These are phyloP conservation scores for Strongylocentrotus purpuratus DNA, from an alignment of 35 echinoderm and acorn worm genomes.

Conservation along the genomic window DNA sequence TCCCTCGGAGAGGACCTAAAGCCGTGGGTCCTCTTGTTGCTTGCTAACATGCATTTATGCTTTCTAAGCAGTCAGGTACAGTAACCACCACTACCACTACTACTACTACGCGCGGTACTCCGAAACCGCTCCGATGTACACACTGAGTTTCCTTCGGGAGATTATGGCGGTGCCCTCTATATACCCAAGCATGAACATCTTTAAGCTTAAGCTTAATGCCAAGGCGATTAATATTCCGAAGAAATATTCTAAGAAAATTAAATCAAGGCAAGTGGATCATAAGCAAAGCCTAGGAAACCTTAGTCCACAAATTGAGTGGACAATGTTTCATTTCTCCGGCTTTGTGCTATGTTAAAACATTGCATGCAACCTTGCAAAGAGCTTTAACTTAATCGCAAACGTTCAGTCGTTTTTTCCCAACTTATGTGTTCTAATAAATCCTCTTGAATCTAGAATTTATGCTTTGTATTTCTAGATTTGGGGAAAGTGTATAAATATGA, in stretches of 20 bases:
- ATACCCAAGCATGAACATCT: too few relatives aligned
- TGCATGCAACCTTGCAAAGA: background rate
- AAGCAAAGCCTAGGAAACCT: background rate
- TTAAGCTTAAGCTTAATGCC: background rate
- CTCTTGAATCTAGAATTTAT: background rate
- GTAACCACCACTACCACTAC: too few relatives aligned
- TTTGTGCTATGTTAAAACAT: background rate
- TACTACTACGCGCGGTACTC: too few relatives aligned
- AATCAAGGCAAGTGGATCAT: background rate
- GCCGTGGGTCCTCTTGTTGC: too few relatives aligned
- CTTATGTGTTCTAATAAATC: background rate
- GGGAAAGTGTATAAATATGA: background rate
- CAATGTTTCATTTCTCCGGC: background rate
- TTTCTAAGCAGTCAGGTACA: too few relatives aligned
- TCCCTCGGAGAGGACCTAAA: too few relatives aligned
- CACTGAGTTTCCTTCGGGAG: too few relatives aligned
- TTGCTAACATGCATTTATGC: too few relatives aligned
- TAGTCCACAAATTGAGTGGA: background rate
- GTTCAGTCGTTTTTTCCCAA: background rate
- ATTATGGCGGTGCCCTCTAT: too few relatives aligned
- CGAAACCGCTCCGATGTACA: too few relatives aligned
- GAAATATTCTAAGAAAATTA: background rate
- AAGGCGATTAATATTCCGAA: background rate
- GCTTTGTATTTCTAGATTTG: background rate
- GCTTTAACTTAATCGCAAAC: background rate